Evolutionary conservation across 2,797 vertebrate species (phyloP).

Genomic region (Dicrostonyx torquatus): DNA sequence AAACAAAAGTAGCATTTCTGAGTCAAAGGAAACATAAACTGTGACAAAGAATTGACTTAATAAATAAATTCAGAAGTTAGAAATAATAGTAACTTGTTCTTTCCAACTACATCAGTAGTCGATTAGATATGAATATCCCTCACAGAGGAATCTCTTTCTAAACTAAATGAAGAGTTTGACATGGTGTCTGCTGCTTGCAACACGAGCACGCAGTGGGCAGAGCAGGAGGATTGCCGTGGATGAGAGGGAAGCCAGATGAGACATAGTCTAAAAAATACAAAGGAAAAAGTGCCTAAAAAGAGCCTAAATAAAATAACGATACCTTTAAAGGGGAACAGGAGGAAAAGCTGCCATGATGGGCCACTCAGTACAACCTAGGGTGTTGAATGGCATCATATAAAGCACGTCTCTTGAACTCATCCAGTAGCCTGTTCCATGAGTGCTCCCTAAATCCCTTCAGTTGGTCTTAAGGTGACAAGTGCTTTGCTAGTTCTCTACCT

Average conservation of each 20-base stretch:
- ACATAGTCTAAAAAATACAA: background rate
- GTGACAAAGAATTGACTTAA: background rate
- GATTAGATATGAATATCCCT: background rate
- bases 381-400: background rate
- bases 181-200: background rate
- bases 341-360: background rate
- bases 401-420: background rate
- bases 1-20: background rate
- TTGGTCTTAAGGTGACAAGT: background rate
- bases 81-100: constrained; percentile 36
- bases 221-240: background rate
- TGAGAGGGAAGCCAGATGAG: background rate
- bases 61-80: constrained; percentile 38
- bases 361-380: background rate
- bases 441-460: background rate
- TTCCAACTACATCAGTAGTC: background rate
- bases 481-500: constrained; percentile 37
- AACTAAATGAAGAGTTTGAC: background rate
- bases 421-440: background rate
- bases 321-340: background rate
- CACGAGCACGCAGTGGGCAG: background rate
- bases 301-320: background rate
- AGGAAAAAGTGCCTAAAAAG: no score
- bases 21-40: constrained; percentile 18
- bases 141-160: constrained; percentile 36